These are phyloP conservation scores for Hydropotes inermis DNA, from an alignment of 2,113 vertebrate species.

Conservation along the genomic window DNA sequence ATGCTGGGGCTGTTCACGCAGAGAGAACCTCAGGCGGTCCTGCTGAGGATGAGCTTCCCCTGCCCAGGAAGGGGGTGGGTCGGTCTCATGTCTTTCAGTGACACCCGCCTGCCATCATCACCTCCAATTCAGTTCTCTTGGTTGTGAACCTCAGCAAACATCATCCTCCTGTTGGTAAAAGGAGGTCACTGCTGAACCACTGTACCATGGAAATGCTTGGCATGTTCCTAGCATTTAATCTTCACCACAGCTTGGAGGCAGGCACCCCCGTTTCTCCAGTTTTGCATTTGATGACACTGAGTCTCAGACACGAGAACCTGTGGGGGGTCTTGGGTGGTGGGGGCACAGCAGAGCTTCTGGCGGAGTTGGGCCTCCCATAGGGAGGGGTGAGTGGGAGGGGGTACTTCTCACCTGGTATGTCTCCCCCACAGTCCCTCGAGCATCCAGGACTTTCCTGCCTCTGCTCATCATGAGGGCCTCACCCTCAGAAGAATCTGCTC, in stretches of 20 bases:
- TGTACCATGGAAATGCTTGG: fast-evolving
- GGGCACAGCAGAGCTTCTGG: background rate
- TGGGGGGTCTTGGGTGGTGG: fast-evolving
- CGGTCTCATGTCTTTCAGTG: fast-evolving
- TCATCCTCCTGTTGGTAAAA: background rate
- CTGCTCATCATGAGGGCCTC: fast-evolving
- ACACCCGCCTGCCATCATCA: background rate
- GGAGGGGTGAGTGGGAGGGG: background rate
- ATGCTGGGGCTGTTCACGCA: fast-evolving
- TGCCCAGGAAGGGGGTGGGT: fast-evolving
- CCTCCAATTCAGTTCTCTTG: too few relatives aligned
- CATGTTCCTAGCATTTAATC: fast-evolving
- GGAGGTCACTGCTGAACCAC: background rate
- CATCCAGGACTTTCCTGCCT: fast-evolving
- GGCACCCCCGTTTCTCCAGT: fast-evolving
- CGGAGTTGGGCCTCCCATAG: fast-evolving
- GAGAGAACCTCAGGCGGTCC: fast-evolving
- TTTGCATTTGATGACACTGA: background rate
- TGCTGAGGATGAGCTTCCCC: fast-evolving
- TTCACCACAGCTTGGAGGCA: background rate
- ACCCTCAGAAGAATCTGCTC: background rate
- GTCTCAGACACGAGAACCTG: fast-evolving
- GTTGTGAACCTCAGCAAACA: background rate
- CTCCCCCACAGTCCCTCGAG: fast-evolving
- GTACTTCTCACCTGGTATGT: background rate